These are phyloP conservation scores for Sialia sialis DNA, from an alignment of 2,113 vertebrate genomes.

Conservation along the genomic window DNA sequence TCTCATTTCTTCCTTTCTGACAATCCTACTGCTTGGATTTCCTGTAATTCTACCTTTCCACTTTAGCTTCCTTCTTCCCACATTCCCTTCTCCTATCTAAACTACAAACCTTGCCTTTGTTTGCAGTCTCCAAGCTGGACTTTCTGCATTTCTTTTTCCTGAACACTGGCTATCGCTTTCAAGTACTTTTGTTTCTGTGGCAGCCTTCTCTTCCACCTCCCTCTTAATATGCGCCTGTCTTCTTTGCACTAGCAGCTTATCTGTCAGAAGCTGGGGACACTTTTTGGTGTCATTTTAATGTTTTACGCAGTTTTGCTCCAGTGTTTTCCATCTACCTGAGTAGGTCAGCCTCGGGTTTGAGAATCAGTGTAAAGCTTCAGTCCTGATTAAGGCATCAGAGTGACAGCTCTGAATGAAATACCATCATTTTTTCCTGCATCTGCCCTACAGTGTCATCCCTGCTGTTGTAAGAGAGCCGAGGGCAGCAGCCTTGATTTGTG, in stretches of 20 bases:
- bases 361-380: background rate
- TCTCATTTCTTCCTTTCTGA: background rate
- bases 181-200: background rate
- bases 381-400: background rate
- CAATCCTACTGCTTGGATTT: background rate
- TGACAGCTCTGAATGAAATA: background rate
- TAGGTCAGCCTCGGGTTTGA: background rate
- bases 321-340: background rate
- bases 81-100: background rate
- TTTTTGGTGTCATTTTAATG: background rate
- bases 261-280: accelerated
- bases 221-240: background rate
- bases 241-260: background rate
- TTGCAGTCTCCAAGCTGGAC: background rate
- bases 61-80: background rate
- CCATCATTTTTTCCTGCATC: background rate
- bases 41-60: background rate
- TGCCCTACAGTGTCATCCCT: background rate
- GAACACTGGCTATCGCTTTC: background rate
- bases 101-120: background rate
- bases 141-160: background rate
- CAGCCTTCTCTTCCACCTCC: background rate
- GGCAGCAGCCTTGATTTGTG: background rate
- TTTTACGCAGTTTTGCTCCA: background rate
- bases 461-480: background rate